A percentile compares a stretch with the other conserved stretches of the same genome.
Evolutionary conservation across 1,140 invertebrate genomes (phyloP).

Genomic region (Drosophila murphyi): DNA sequence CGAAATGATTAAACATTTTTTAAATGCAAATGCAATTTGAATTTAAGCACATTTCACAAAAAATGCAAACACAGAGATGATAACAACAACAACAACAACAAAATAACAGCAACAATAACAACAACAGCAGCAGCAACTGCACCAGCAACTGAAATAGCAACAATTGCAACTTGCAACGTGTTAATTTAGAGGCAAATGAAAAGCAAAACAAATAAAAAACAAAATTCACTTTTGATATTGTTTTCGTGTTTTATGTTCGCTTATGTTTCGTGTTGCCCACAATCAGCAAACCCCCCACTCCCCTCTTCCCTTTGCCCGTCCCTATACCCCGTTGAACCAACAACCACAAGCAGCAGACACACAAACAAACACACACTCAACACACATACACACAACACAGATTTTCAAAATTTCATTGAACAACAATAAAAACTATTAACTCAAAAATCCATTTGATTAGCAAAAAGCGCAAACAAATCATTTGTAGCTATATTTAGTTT

Average conservation of each 20-base stretch:
- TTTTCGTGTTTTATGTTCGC: conserved; percentile 48
- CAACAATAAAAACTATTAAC: conserved; percentile 13
- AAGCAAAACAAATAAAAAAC: conserved; percentile 11
- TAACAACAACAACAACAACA: conserved; percentile 1
- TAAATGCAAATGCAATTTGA: not conserved
- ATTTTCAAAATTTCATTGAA: conserved; percentile 10
- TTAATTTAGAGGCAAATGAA: conserved; percentile 8
- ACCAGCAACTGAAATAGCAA: not conserved
- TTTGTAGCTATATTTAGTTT: conserved; percentile 17
- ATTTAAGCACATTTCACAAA: not conserved
- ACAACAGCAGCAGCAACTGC: not conserved
- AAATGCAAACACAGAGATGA: not conserved
- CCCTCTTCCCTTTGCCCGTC: not conserved
- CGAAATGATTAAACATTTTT: no score
- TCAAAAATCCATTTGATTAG: not conserved
- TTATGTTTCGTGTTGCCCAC: conserved; percentile 44
- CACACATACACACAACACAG: not conserved
- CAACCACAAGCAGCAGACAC: conserved; percentile 7
- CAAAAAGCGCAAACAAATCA: not conserved
- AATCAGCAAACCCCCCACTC: not conserved
- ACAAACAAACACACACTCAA: conserved; percentile 16
- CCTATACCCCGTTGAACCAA: not conserved
- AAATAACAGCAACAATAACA: not conserved
- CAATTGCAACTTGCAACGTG: not conserved
- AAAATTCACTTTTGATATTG: conserved; percentile 44